phyloP scores from a whole-genome alignment of 2,113 vertebrate species.

The Redunca redunca region DNA sequence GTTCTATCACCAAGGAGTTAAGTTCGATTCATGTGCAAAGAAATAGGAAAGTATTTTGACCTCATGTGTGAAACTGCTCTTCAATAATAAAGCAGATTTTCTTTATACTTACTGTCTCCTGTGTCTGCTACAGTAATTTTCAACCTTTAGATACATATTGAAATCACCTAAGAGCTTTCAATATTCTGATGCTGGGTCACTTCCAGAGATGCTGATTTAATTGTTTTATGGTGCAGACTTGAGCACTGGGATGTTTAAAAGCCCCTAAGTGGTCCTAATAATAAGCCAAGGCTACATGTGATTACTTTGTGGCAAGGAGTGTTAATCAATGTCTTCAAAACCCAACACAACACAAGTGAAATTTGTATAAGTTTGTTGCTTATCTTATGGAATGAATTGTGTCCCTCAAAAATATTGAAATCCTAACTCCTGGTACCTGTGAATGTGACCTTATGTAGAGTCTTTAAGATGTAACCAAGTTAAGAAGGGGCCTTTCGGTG shows the following conservation, averaged over 20 bases:
- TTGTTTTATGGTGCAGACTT: not conserved
- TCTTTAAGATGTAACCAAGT: not conserved
- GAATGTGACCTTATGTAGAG: not conserved
- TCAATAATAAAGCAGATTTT: not conserved
- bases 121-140: not conserved
- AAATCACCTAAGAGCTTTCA: not conserved
- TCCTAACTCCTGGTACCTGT: not conserved
- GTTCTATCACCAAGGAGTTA: not conserved
- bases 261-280: not conserved
- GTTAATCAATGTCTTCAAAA: not conserved
- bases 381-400: not conserved
- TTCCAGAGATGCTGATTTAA: not conserved
- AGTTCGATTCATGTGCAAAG: not conserved
- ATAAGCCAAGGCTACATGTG: not conserved
- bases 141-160: not conserved
- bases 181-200: not conserved
- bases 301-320: not conserved
- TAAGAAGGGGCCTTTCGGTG: not conserved
- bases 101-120: not conserved
- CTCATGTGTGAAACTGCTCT: not conserved
- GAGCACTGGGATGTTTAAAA: not conserved
- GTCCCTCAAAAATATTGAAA: not conserved
- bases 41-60: constrained; percentile 8
- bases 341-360: not conserved
- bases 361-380: not conserved